These are phyloP conservation scores for Drosophila cardini DNA, from an alignment of 1,140 invertebrate species.

Conservation along the genomic window DNA sequence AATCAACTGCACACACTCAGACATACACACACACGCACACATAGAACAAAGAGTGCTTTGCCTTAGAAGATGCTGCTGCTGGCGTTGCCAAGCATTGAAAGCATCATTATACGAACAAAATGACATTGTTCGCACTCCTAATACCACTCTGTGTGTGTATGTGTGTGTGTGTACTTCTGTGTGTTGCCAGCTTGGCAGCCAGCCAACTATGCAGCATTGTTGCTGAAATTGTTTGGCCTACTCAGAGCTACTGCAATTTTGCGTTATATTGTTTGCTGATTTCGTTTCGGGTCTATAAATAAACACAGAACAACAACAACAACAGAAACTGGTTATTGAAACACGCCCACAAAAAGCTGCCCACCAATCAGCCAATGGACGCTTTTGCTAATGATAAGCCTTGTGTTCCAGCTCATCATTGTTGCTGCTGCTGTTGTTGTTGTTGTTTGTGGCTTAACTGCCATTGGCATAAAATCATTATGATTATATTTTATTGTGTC, in stretches of 20 bases:
- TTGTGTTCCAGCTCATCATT: conserved; percentile 62
- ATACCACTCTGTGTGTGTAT: neutral
- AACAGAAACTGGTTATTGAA: conserved; percentile 23
- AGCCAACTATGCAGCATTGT: conserved; percentile 64
- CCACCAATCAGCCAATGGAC: conserved; percentile 69
- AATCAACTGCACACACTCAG: neutral
- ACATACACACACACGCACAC: no score
- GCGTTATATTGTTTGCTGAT: conserved; percentile 77
- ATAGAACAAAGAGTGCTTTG: conserved; percentile 6
- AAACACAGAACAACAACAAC: conserved; percentile 41
- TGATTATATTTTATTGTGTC: conserved; percentile 64
- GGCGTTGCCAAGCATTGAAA: conserved; percentile 34
- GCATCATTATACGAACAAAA: conserved; percentile 41
- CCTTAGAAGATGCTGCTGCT: conserved; percentile 8
- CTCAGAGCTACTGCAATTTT: conserved; percentile 67
- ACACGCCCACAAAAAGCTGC: conserved; percentile 24
- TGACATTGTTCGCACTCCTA: conserved; percentile 26
- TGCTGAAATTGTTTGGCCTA: conserved; percentile 38
- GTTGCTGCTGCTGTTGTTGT: conserved; percentile 23
- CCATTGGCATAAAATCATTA: conserved; percentile 71
- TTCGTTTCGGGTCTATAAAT: conserved; percentile 72
- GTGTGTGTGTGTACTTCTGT: conserved; percentile 15
- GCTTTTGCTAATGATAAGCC: conserved; percentile 76
- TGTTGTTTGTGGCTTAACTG: conserved; percentile 1
- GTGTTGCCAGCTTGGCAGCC: conserved; percentile 55